Percentiles rank a stretch among this genome's conserved stretches.
phyloP scores from a whole-genome alignment of 2,113 vertebrate species.

The Condylura cristata region DNA sequence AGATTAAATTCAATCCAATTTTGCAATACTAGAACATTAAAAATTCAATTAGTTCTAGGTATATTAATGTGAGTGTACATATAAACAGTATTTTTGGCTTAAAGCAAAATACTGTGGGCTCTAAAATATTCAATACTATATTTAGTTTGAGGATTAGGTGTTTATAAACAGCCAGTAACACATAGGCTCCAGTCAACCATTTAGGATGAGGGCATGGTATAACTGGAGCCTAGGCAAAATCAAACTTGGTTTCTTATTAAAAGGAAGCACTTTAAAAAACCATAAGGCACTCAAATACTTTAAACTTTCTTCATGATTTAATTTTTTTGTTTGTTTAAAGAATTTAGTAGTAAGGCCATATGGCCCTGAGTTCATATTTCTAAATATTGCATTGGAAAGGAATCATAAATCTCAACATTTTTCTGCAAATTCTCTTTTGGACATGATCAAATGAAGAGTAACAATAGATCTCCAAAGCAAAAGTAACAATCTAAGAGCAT shows the following conservation, averaged over 20 bases:
- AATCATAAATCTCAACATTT: neutral
- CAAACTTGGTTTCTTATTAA: conserved; percentile 26
- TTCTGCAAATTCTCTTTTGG: neutral
- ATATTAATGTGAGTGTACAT: neutral
- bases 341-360: neutral
- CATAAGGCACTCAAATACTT: neutral
- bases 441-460: neutral
- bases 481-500: neutral
- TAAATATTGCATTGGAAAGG: conserved; percentile 9
- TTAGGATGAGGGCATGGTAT: conserved; percentile 49
- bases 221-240: conserved; percentile 18
- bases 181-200: neutral
- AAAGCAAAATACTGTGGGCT: neutral
- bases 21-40: neutral
- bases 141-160: conserved; percentile 55
- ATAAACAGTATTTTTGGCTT: neutral
- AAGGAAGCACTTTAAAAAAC: neutral
- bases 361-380: neutral
- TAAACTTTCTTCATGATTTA: neutral
- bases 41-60: neutral
- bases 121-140: conserved; percentile 51
- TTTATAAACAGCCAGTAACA: conserved; percentile 56
- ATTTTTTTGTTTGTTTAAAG: neutral
- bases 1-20: neutral
- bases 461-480: neutral